Base-by-base conservation (phyloP, 2,113 vertebrate genomes). In the Gobiocypris rarus region DNA sequence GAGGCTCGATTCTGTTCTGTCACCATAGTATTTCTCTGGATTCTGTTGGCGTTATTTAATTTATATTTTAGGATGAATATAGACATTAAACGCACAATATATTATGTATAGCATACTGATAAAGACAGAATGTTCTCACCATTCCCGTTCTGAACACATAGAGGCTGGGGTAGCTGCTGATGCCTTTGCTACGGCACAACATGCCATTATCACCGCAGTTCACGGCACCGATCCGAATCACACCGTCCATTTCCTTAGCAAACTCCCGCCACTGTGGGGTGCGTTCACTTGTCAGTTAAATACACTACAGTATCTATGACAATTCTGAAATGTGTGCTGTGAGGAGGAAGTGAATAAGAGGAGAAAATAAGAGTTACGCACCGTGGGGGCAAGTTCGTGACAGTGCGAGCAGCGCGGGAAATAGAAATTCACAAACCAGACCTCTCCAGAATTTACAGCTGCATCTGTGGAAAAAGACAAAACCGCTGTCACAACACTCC, bases 341-440 rank as follows among this genome's bases (percentile, higher is more conserved):
- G n/a, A 45, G 11, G 13, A 74, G 65, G 11, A 58, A 56, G n/a
- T n/a, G 48, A 48, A 0, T 63, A 41, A 10, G 43, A 38, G 54
- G 26, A 74, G n/a, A 24, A 19, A 54, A 69, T 3, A 1, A n/a
- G 5, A 34, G 67, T 45, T 70, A 41, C 93, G 38, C 94, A 99
- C 98, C 83, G 96, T 97, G 5, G 98, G 98, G 86, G 98, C 98
- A 86, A 99, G 94, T 22, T 98, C 93, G 89, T 99, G 98, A 92
- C 98, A 99, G 91, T 99, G 98, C 2, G 98, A 99, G 78, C 98
- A 99, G 43, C 97, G 95, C 63, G 98, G 96, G 78, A 95, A 99
- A 89, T 99, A 99, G 89, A 99, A 99, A 92, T 99, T 99, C 88
- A 99, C 93, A 92, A 99, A 99, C 98, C 98, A 99, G 83, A 99